Evolutionary conservation across 2,888 invertebrate species (phyloP).

Genomic region (Amitus sp.): DNA sequence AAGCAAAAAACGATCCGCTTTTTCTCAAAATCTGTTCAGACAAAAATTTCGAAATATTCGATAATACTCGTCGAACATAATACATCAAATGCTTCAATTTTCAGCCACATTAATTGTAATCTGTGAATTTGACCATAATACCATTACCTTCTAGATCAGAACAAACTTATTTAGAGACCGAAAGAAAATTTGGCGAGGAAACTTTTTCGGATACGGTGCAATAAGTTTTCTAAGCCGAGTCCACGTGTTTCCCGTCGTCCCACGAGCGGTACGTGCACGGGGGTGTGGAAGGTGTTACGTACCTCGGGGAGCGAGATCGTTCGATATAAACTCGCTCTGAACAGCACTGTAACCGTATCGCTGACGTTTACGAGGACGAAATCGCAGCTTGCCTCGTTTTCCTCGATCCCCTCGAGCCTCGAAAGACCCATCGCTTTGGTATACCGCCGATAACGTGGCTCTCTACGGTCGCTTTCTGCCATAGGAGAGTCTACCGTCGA

Average conservation of each 20-base stretch:
- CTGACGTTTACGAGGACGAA: constrained; percentile 67
- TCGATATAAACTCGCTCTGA: constrained; percentile 65
- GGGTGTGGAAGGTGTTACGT: constrained; percentile 61
- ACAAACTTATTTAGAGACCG: too few relatives aligned
- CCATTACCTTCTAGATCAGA: too few relatives aligned
- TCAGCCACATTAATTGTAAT: too few relatives aligned
- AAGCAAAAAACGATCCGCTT: too few relatives aligned
- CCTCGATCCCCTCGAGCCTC: constrained; percentile 46
- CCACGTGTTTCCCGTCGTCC: constrained; percentile 53
- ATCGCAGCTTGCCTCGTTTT: constrained; percentile 65
- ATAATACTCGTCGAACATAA: too few relatives aligned
- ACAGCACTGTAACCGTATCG: constrained; percentile 66
- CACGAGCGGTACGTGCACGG: constrained; percentile 27
- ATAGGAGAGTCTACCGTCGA: constrained; percentile 43
- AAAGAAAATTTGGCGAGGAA: too few relatives aligned
- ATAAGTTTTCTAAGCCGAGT: constrained; percentile 60
- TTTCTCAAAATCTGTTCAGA: too few relatives aligned
- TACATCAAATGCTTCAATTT: too few relatives aligned
- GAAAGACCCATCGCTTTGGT: constrained; percentile 19
- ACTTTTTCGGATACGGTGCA: too few relatives aligned
- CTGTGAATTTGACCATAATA: too few relatives aligned
- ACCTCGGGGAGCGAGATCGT: constrained; percentile 66
- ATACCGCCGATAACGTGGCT: constrained; percentile 57
- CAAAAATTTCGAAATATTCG: too few relatives aligned
- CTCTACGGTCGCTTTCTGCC: constrained; percentile 44